Conservation (phyloP, 2,888 invertebrate genomes). For the Scaptodrosophila latifasciaeformis region DNA sequence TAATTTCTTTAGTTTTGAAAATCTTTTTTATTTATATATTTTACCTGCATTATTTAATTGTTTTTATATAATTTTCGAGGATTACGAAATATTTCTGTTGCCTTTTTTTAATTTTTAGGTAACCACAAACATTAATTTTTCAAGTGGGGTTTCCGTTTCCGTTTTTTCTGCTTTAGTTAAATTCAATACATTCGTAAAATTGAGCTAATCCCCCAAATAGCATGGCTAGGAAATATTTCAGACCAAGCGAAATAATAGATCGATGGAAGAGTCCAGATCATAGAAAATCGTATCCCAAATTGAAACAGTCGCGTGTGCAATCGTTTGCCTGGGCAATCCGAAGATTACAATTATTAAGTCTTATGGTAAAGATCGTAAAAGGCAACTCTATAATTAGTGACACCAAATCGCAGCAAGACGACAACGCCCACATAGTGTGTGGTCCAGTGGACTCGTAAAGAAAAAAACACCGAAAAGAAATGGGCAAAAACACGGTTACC, state of each 20-base stretch:
- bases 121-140: neutral
- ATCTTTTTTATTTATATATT: too few species aligned
- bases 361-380: conserved; percentile 46
- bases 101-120: neutral
- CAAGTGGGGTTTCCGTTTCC: conserved; percentile 65
- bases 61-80: neutral
- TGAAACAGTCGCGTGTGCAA: conserved; percentile 41
- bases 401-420: conserved; percentile 69
- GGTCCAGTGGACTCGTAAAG: conserved; percentile 45
- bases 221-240: too few species aligned
- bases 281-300: conserved; percentile 6
- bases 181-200: conserved; percentile 72
- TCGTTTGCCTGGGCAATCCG: conserved; percentile 42
- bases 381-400: conserved; percentile 70
- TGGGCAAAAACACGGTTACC: conserved; percentile 25
- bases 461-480: conserved; percentile 12
- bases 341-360: conserved; percentile 59
- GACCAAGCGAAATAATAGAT: too few species aligned
- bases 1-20: too few species aligned
- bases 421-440: conserved; percentile 43
- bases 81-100: conserved; percentile 11
- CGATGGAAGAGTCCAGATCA: too few species aligned
- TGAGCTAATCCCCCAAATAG: conserved; percentile 67
- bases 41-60: too few species aligned
- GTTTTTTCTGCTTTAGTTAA: too few species aligned